Base-by-base conservation (phyloP, 2,888 invertebrate species). In the Junonia oenone region DNA sequence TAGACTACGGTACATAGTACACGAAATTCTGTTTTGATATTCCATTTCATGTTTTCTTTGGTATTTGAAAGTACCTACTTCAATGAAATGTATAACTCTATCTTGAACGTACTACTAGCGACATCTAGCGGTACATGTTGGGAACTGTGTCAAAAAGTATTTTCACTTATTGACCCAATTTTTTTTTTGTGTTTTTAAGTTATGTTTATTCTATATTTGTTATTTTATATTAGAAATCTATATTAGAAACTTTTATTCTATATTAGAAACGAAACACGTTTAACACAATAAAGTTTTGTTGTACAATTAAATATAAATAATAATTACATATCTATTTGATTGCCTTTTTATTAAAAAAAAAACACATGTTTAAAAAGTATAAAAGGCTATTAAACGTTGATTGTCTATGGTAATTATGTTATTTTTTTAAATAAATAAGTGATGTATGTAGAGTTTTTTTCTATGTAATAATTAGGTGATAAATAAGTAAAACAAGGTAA, bases 1-100 rank as follows among this genome's bases (percentile, higher is more conserved):
- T 89, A 89, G 79, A 76, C 76, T 77, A 76, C 74, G 78, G 76
- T 79, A 81, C 64, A 69, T 65, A 64, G 50, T 40, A 46, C 43
- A 46, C 35, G 45, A 38, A 49, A 31, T 55, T 38, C 45, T 45
- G 52, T 51, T 56, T 27, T 15, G 35, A 48, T 45, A 26, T 15
- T 43, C 2, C 11, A n/a, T 45, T 22, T 0, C 2, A 22, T 45
- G 26, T 19, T 45, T 31, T 9, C 9, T 11, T 29, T 29, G 11
- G 35, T 35, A 13, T 13, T 35, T 35, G n/a, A 35, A 29, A 29
- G n/a, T n/a, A n/a, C n/a, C n/a, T n/a, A n/a, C n/a, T 27, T 8
- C 8, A 29, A 6, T 29, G 29, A 11, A 29, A 29, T 5, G 2
- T 29, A n/a, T n/a, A n/a, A 11, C 9, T 29, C 11, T 29, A 8